Conservation (phyloP, 2,888 invertebrate genomes). For the Ptychoptera contaminata region DNA sequence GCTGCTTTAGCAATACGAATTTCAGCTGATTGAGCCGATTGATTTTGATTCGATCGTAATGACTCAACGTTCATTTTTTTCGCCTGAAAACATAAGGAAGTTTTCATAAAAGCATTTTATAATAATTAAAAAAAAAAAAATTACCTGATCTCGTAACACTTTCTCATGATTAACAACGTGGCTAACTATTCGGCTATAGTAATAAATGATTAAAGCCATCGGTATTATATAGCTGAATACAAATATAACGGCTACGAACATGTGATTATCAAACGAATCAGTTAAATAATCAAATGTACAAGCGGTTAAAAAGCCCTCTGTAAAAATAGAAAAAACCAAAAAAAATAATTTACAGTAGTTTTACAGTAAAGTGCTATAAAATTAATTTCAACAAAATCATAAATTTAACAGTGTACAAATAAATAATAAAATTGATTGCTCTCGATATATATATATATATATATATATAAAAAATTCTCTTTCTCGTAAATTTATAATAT, state of each 20-base stretch:
- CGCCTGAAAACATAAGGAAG: conserved; percentile 34
- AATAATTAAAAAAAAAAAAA: conserved; percentile 22
- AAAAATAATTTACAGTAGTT: no score
- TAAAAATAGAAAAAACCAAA: no score
- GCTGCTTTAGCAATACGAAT: conserved; percentile 78
- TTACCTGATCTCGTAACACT: conserved; percentile 51
- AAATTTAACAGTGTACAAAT: no score
- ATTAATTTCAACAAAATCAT: no score
- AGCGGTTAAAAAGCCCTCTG: conserved; percentile 81
- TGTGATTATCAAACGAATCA: conserved; percentile 58
- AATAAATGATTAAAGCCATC: conserved; percentile 60
- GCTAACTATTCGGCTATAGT: conserved; percentile 74
- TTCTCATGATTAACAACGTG: conserved; percentile 79
- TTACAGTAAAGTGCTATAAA: no score
- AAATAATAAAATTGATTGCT: no score
- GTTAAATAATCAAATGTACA: conserved; percentile 72
- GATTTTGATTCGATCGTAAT: conserved; percentile 50
- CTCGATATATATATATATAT: no score
- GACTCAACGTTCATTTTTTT: conserved; percentile 88
- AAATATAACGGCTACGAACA: conserved; percentile 64
- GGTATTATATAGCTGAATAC: conserved; percentile 62
- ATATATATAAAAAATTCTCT: no score
- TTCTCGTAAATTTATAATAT: no score
- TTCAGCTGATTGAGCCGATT: conserved; percentile 53
- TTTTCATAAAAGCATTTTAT: background rate